phyloP scores from a whole-genome alignment of 2,797 vertebrate genomes.

The Cyclopterus lumpus region DNA sequence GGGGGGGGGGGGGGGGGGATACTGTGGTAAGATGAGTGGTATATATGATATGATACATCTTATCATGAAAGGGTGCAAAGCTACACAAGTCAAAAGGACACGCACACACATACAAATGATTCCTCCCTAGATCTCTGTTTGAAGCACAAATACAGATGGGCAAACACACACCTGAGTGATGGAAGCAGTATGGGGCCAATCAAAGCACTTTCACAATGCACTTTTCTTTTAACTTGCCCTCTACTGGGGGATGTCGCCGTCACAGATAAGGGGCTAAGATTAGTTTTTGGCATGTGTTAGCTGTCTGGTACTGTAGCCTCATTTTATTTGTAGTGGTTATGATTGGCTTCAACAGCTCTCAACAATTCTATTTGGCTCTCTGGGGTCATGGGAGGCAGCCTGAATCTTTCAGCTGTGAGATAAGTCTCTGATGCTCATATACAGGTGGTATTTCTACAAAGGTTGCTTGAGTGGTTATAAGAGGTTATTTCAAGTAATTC shows the following conservation, averaged over 20 bases:
- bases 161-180: slow-evolving; percentile 47
- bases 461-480: neutral
- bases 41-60: slow-evolving; percentile 35
- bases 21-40: slow-evolving; percentile 29
- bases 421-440: slow-evolving; percentile 8
- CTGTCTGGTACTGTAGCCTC: slow-evolving; percentile 44
- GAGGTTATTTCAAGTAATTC: neutral
- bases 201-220: slow-evolving; percentile 26
- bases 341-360: slow-evolving; percentile 55
- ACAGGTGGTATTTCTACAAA: neutral
- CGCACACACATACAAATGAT: slow-evolving; percentile 33
- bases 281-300: slow-evolving; percentile 51
- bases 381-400: slow-evolving; percentile 17
- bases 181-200: slow-evolving; percentile 22
- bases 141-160: slow-evolving; percentile 37
- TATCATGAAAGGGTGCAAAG: slow-evolving; percentile 38
- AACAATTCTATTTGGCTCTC: slow-evolving; percentile 46
- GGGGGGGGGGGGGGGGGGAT: slow-evolving; percentile 34
- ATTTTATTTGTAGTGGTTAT: slow-evolving; percentile 55
- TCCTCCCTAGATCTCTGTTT: slow-evolving; percentile 46
- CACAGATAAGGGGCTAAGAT: slow-evolving; percentile 64
- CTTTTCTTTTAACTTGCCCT: slow-evolving; percentile 24
- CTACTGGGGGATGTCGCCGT: slow-evolving; percentile 45
- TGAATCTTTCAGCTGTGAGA: slow-evolving; percentile 44
- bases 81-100: slow-evolving; percentile 25